phyloP scores from a whole-genome alignment of 2,113 vertebrate species.

The Brachyistius frenatus region DNA sequence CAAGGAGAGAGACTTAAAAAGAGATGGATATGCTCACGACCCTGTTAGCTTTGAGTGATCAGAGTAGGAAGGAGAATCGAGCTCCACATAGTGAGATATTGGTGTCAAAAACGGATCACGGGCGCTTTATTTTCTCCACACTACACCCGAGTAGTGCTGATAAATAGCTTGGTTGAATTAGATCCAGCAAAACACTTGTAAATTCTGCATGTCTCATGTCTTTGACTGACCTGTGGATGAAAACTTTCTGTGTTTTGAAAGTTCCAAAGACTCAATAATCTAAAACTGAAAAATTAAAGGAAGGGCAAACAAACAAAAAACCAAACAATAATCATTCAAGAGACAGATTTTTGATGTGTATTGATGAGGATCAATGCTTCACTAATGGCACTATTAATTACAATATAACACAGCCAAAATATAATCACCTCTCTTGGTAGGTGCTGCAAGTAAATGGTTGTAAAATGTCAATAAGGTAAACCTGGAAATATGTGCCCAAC shows the following conservation, averaged over 20 bases:
- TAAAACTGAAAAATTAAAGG: background rate
- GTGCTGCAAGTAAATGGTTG: background rate
- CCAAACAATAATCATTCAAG: conserved; percentile 38
- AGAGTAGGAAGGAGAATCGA: conserved; percentile 40
- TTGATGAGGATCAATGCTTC: conserved; percentile 11
- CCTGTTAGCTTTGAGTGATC: conserved; percentile 44
- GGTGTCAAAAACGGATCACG: conserved; percentile 38
- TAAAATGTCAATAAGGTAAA: conserved; percentile 19
- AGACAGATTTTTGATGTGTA: conserved; percentile 19
- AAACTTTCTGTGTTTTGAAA: conserved; percentile 45
- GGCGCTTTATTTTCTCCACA: conserved; percentile 12
- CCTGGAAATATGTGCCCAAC: conserved; percentile 1
- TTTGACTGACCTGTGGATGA: conserved; percentile 59
- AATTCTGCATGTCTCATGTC: conserved; percentile 78
- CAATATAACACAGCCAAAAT: conserved; percentile 10
- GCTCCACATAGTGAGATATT: conserved; percentile 16
- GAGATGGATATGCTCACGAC: conserved; percentile 50
- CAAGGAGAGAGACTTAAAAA: conserved; percentile 29
- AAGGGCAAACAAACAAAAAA: conserved; percentile 17
- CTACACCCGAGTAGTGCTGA: conserved; percentile 30
- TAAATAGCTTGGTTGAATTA: conserved; percentile 45
- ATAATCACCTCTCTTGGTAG: conserved; percentile 1
- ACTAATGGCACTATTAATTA: conserved; percentile 18
- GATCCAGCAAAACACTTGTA: conserved; percentile 74
- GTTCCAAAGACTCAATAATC: conserved; percentile 53